Evolutionary conservation across 2,797 vertebrate genomes (phyloP).

Genomic region (Poecilia velifera): DNA sequence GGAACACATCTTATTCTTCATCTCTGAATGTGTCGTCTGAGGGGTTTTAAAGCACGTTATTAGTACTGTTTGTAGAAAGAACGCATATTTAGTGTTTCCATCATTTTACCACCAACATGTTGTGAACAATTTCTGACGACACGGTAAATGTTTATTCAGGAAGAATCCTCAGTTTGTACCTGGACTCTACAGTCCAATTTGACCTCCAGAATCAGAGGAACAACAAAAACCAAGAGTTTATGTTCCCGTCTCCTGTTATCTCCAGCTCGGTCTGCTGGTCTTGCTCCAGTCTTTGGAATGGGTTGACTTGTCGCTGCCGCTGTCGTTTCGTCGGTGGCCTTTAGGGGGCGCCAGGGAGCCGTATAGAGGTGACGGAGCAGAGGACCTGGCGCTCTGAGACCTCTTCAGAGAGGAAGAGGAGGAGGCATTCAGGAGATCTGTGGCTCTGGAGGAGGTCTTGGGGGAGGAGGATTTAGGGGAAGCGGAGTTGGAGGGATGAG

Average conservation of each 20-base stretch:
- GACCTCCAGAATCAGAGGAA: neutral
- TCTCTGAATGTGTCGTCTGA: neutral
- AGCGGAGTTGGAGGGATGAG: neutral
- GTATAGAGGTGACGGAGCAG: conserved; percentile 52
- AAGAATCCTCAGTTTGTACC: neutral
- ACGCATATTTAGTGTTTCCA: neutral
- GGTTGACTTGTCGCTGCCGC: conserved; percentile 76
- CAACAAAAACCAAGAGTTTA: neutral
- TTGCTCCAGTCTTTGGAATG: conserved; percentile 77
- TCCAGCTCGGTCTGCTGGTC: conserved; percentile 78
- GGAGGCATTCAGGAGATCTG: conserved; percentile 14
- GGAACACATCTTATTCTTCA: neutral
- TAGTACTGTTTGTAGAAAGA: neutral
- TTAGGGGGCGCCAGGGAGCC: conserved; percentile 40
- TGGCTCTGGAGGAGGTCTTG: conserved; percentile 45
- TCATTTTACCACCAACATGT: neutral
- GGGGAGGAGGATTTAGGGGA: conserved; percentile 32
- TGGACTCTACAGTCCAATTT: neutral
- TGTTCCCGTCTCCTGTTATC: conserved; percentile 63
- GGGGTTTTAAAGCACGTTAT: neutral
- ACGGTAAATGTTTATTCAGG: neutral
- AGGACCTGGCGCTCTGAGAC: conserved; percentile 71
- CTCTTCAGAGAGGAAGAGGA: conserved; percentile 61
- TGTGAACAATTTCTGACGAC: neutral
- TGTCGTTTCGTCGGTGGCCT: conserved; percentile 66